Conservation (phyloP, 1,140 invertebrate species). For the Drosophila pseudoobscura region DNA sequence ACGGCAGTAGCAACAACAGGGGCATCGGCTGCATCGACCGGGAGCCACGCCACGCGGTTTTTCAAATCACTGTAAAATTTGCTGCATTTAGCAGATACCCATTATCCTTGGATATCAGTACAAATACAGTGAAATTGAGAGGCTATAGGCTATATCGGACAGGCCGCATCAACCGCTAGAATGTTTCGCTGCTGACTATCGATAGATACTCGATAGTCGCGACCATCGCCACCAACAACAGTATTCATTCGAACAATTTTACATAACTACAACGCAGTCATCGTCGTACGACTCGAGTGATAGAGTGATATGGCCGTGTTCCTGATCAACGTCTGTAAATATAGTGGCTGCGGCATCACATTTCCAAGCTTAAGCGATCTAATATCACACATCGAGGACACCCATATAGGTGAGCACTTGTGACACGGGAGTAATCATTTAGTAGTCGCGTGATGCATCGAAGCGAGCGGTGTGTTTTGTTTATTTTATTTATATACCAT, state of each 20-base stretch:
- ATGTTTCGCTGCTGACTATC: slow-evolving; percentile 51
- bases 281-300: slow-evolving; percentile 80
- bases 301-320: slow-evolving; percentile 89
- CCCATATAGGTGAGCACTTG: slow-evolving; percentile 90
- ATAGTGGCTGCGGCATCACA: slow-evolving; percentile 91
- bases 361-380: slow-evolving; percentile 91
- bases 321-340: slow-evolving; percentile 94
- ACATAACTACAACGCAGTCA: slow-evolving; percentile 69
- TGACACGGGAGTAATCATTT: slow-evolving; percentile 50
- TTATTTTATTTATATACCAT: slow-evolving; percentile 77
- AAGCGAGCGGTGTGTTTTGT: slow-evolving; percentile 66
- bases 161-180: neutral
- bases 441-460: slow-evolving; percentile 68
- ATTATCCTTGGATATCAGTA: slow-evolving; percentile 10
- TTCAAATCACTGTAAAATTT: slow-evolving; percentile 1
- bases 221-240: slow-evolving; percentile 43
- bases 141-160: slow-evolving; percentile 12
- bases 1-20: slow-evolving; percentile 17
- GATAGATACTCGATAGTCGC: slow-evolving; percentile 50
- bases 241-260: slow-evolving; percentile 64
- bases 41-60: neutral
- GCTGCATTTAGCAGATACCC: slow-evolving; percentile 30
- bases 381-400: slow-evolving; percentile 93
- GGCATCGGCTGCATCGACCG: slow-evolving; percentile 14
- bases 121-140: slow-evolving; percentile 16